Percentiles rank a stretch among this genome's conserved stretches.
Conservation (phyloP, 2,113 vertebrate species). For the Lycocorax pyrrhopterus region DNA sequence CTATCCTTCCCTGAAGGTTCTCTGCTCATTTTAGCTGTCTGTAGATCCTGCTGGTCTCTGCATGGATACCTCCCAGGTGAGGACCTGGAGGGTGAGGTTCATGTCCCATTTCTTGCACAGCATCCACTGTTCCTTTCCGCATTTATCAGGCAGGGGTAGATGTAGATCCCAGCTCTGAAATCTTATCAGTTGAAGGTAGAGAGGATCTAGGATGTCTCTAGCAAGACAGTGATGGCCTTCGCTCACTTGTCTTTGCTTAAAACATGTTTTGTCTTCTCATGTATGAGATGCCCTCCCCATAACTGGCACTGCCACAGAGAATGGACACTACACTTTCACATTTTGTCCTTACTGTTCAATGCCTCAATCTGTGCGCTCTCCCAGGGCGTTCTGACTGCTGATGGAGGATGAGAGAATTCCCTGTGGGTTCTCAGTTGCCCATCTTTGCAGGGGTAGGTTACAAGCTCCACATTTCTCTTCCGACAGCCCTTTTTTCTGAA, state of each 20-base stretch:
- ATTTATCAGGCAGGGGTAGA: not conserved
- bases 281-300: not conserved
- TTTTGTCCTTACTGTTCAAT: not conserved
- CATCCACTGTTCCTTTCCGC: not conserved
- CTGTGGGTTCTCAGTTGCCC: not conserved
- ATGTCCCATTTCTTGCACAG: not conserved
- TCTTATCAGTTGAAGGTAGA: not conserved
- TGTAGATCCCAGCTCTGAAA: not conserved
- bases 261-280: not conserved
- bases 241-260: not conserved
- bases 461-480: not conserved
- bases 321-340: not conserved
- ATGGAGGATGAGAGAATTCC: not conserved
- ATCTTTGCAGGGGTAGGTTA: not conserved
- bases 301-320: not conserved
- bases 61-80: accelerated
- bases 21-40: not conserved
- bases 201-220: not conserved
- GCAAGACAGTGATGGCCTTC: not conserved
- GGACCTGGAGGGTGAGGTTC: not conserved
- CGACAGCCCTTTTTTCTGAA: not conserved
- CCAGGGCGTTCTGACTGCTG: not conserved
- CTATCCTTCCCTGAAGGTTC: not conserved
- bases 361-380: not conserved
- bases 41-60: not conserved